Percentiles rank a stretch among this genome's conserved stretches.
Conservation (phyloP, 2,113 vertebrate species). For the Murina feae region DNA sequence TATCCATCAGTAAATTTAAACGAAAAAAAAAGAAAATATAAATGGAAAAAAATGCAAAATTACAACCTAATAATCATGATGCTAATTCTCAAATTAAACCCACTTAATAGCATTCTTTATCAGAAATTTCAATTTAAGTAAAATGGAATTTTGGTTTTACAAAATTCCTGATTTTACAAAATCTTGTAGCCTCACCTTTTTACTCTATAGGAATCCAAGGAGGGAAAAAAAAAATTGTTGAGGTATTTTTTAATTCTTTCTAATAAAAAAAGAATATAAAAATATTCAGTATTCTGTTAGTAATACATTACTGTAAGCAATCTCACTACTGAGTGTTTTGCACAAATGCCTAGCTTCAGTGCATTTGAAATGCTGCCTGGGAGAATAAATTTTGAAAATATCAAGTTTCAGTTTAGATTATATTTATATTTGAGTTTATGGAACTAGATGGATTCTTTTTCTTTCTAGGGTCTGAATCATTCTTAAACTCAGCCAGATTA, state of each 20-base stretch:
- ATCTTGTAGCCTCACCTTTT: background rate
- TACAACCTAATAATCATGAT: background rate
- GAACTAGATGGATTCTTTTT: background rate
- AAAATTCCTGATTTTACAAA: background rate
- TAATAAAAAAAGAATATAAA: background rate
- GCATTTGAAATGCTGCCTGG: background rate
- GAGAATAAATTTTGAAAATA: conserved; percentile 18
- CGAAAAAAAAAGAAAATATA: background rate
- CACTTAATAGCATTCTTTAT: background rate
- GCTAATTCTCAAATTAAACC: background rate
- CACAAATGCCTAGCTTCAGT: background rate
- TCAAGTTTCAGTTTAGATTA: background rate
- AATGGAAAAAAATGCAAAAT: background rate
- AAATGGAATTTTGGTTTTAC: background rate
- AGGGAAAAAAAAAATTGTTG: background rate
- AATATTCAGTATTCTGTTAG: background rate
- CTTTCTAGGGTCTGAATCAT: background rate
- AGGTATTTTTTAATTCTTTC: background rate
- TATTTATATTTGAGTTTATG: background rate
- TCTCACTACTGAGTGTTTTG: background rate
- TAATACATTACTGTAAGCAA: background rate
- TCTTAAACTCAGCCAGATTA: background rate
- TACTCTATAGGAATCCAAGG: background rate
- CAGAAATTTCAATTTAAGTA: background rate
- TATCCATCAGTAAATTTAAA: background rate